Evolutionary conservation across 2,888 invertebrate genomes (phyloP), one percentile per base, ranked within the genome.

Genomic region (Napeogenes sylphis): DNA sequence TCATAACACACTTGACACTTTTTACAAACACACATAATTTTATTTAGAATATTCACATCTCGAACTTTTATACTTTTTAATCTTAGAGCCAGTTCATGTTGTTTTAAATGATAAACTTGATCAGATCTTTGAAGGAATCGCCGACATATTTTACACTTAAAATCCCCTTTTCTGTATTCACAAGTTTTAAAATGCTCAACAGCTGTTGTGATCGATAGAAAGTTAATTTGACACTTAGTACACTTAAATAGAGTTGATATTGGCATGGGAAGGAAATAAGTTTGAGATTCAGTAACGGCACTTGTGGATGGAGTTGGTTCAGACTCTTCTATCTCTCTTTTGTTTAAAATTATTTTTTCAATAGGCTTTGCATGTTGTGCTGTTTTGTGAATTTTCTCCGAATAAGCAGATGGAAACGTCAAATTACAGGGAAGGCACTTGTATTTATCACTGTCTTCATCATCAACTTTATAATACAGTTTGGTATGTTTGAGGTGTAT

Each of bases 1-100:
- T 77, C 77, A 3, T 79, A 81, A 42, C 79, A 76, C 10, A 66
- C 10, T 0, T 60, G 13, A 32, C 85, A 85, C 8, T 76, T 72
- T 0, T 71, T 71, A 13, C 85, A 85, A 4, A 71, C 71, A 5
- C 76, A 78, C 0, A 83, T 35, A 0, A 80, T 67, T 56, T 70
- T 71, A 0, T 75, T 71, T 0, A 74, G 70, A 0, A 78, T 65
- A 3, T 68, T 69, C 1, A 69, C 71, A 0, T 51, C 51, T 8
- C 68, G 61, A 0, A 75, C 59, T 0, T 68, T 56, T 2, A 79
- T 75, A 0, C 80, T 75, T 67, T 71, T 77, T 2, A 85, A 65
- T 0, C 74, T 75, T 0, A 70, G 70, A 0, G 68, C 65, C 0
- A 75, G 30, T 12, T 65, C 64, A 14, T 85, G 85, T 56, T 85